Base-by-base conservation (phyloP, 2,797 vertebrate species). In the Chiloscyllium punctatum region DNA sequence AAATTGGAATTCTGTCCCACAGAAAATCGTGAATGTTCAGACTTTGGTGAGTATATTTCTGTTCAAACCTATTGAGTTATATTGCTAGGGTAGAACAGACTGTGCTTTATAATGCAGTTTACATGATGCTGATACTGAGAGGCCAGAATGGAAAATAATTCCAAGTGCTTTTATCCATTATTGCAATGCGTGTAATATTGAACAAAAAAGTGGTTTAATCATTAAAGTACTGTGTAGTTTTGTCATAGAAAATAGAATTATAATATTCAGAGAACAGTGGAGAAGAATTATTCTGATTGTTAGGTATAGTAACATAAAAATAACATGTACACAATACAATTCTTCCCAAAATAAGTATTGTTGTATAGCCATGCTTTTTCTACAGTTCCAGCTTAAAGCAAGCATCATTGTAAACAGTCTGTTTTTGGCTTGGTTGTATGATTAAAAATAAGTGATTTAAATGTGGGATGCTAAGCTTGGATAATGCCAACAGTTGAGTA, bases 401-500 rank as follows among this genome's bases (percentile, higher is more conserved):
- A 91, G 16, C 30, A n/a, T 33, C 15, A 62, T 66, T 91, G 30
- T 92, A 68, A 68, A 42, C 33, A 4, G 62, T 42, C 8, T 33
- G 51, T 16, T 42, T 74, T 51, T 77, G 57, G 53, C 71, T 95
- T 53, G 57, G 18, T 51, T 66, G 51, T 51, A 37, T 37, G 72
- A 79, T 57, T 86, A 95, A 95, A 77, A 57, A n/a, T 95, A 53
- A 95, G 16, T 5, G n/a, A 42, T 86, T 95, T 77, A 18, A 95
- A 95, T 9, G 33, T 57, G 51, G 30, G 21, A 33, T 79, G 94
- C 94, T 84, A 51, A 77, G 16, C 94, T 68, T 48, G 30, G 51
- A 66, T 66, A 57, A 95, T 68, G 30, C 71, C 51, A 33, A 37
- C 71, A 77, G 18, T 95, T 95, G 71, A 77, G 48, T 48, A 95